Conservation (phyloP, 2,888 invertebrate genomes). For the Euspilapteryx auroguttella region DNA sequence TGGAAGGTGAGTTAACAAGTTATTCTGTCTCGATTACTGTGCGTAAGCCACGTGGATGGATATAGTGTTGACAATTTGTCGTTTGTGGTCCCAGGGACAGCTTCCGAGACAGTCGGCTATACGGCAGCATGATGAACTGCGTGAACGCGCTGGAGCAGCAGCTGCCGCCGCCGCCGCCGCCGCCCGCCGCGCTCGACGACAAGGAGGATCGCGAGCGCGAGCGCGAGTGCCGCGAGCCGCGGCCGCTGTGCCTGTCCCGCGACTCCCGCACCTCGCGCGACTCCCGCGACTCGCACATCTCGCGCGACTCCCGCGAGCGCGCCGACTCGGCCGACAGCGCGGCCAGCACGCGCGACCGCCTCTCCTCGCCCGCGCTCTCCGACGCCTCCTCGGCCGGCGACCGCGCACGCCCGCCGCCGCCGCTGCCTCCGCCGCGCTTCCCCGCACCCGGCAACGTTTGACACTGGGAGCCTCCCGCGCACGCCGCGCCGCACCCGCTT, state of each 20-base stretch:
- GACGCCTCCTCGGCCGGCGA: constrained; percentile 79
- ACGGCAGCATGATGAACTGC: constrained; percentile 96
- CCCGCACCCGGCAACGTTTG: constrained; percentile 75
- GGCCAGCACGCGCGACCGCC: no score
- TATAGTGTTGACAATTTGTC: constrained; percentile 2
- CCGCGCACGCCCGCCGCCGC: constrained; percentile 75
- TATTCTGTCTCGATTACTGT: no score
- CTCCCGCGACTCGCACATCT: no score
- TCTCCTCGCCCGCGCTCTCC: no score
- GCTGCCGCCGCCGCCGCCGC: constrained; percentile 70
- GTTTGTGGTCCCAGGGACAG: constrained; percentile 70
- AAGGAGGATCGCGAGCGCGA: no score
- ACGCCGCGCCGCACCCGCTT: constrained; percentile 61
- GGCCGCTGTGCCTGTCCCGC: no score
- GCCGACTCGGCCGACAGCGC: no score
- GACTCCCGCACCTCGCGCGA: no score
- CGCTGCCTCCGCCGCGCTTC: constrained; percentile 79
- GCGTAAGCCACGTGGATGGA: no score
- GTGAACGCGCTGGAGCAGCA: constrained; percentile 91
- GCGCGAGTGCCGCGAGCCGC: no score
- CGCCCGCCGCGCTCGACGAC: constrained; percentile 42
- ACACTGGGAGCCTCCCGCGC: constrained; percentile 66
- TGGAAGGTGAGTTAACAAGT: constrained; percentile 83
- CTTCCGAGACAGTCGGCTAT: constrained; percentile 88
- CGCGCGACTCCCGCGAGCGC: no score